Evolutionary conservation across 1,140 invertebrate species (phyloP), one percentile per base, ranked within the genome.

Genomic region (Drosophila albomicans): DNA sequence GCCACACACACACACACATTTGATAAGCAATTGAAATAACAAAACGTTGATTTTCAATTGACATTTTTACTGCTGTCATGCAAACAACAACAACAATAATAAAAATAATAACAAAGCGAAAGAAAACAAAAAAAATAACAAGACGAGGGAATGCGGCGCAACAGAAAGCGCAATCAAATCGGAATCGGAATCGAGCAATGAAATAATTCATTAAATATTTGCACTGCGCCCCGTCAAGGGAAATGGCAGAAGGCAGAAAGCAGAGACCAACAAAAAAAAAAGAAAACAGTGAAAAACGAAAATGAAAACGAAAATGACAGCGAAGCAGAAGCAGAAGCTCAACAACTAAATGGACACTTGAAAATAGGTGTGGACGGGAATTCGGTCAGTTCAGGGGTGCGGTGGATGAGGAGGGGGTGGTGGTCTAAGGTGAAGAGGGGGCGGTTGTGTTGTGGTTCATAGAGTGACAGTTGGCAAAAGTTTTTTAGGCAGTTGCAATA

Each of bases 121-220:
- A 25, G 20, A 25, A 25, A 20, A 20, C 20, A 57, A 35, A 7
- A 49, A 38, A 45, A 71, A 49, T 13, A 61, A 59, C 13, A 72
- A 67, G 8, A 61, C 52, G 35, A 10, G 35, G 32, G 54, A 54
- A 73, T 59, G 71, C 64, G 64, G 71, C 64, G 64, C 64, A 74
- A 62, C 71, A 62, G 38, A 74, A 69, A 68, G 38, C 68, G 63
- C 67, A 57, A 58, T 49, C 62, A 71, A 79, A 79, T 79, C 76
- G 72, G 63, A 59, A 64, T 52, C 43, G 35, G 41, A 43, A 43
- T 43, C 54, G 49, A 67, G 76, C 63, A 78, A 81, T 63, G 49
- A 45, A 72, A 69, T 79, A 77, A 80, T 74, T 69, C 52, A 86
- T 71, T 71, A 71, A 71, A 71, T 78, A 75, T 78, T 75, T 71